These are phyloP conservation scores for Epinotia demarniana DNA, from an alignment of 2,888 invertebrate species.

Conservation along the genomic window DNA sequence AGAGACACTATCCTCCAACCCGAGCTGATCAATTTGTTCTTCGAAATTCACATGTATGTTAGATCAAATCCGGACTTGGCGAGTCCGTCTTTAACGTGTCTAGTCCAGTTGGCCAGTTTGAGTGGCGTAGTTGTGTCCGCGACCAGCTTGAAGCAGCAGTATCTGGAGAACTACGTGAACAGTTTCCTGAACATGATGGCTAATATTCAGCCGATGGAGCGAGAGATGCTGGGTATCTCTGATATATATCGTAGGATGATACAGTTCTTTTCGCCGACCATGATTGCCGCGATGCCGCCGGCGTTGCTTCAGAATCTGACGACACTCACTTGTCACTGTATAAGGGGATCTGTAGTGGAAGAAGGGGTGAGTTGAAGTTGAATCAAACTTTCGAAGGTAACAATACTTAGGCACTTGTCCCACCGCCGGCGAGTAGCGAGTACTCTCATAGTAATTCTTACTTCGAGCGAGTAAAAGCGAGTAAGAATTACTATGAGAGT, in stretches of 20 bases:
- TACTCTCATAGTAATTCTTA: too few relatives aligned
- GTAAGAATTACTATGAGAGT: too few relatives aligned
- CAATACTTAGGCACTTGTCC: too few relatives aligned
- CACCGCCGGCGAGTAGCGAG: too few relatives aligned
- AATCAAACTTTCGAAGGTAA: neutral
- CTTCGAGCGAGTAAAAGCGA: too few relatives aligned
- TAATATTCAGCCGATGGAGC: constrained; percentile 73
- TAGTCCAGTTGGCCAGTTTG: constrained; percentile 89
- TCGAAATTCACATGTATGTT: constrained; percentile 92
- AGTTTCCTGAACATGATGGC: constrained; percentile 77
- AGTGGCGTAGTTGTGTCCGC: constrained; percentile 73
- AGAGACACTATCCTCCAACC: constrained; percentile 90
- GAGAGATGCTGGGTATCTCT: constrained; percentile 77
- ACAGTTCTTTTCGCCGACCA: constrained; percentile 74
- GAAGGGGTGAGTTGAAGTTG: constrained; percentile 75
- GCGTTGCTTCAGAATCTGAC: constrained; percentile 77
- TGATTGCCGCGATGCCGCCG: constrained; percentile 73
- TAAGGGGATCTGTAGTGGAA: constrained; percentile 75
- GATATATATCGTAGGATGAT: constrained; percentile 78
- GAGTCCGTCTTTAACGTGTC: constrained; percentile 91
- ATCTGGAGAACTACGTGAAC: constrained; percentile 77
- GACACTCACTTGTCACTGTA: constrained; percentile 74
- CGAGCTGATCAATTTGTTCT: constrained; percentile 90
- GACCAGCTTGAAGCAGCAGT: constrained; percentile 72
- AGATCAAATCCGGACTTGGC: constrained; percentile 89